Evolutionary conservation across 2,888 invertebrate species (phyloP), one percentile per base, ranked within the genome.

Genomic region (Tricholauxania praeusta): DNA sequence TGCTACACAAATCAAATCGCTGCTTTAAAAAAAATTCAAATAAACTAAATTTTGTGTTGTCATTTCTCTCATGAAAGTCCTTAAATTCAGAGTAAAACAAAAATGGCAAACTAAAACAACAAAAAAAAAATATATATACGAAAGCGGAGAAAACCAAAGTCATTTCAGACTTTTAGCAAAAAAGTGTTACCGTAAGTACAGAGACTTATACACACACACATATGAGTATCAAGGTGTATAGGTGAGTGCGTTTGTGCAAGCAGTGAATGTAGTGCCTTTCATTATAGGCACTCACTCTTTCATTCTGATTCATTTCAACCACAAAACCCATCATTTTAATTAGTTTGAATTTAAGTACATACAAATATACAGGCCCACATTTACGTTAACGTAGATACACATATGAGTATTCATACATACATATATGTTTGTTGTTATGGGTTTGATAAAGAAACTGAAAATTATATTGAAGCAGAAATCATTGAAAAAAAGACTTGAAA

Each of bases 71-170:
- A 39, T 10, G 39, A 39, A 39, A 39, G 5, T 39, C 39, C 10
- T 39, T 39, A 10, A 39, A 10, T 1, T 39, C 7, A 10, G 39
- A 10, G 39, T 7, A 39, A 39, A 39, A 39, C 39, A 6, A 39
- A 5, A 39, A 10, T 39, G 3, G 3, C 7, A 15, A 55, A 55
- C 7, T 19, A 19, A 55, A 19, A 4, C 0, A 19, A 10, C 0
- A 55, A 28, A 28, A 3, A 3, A 28, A 28, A 55, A 55, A 19
- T 3, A n/a, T 5, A 55, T 19, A 12, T 15, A 32, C 53, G 63
- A 53, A 71, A 55, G 62, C 55, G 71, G 22, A 62, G 55, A 52
- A 53, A 71, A 53, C 19, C 17, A 63, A 64, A 32, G 53, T 28
- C 47, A 53, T 63, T 63, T 47, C 53, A 51, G n/a, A 62, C 5